Conservation (phyloP, 35 echinoderm and acorn worm genomes). For the Heliocidaris tuberculata region DNA sequence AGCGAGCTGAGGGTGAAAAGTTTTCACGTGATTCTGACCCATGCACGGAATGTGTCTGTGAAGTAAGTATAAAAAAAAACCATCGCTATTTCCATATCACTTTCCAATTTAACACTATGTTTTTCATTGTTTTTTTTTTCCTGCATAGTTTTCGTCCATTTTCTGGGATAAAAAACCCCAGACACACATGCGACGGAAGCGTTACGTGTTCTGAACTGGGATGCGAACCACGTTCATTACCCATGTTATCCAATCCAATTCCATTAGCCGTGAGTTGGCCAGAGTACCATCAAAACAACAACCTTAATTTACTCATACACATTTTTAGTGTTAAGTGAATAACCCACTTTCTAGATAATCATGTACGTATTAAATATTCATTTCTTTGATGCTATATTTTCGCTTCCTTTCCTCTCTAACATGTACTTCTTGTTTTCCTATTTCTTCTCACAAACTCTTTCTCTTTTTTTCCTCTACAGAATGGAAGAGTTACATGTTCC, state of each 20-base stretch:
- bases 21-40: constrained; percentile 52
- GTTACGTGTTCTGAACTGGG: neutral
- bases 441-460: neutral
- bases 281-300: neutral
- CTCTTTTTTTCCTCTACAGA: constrained; percentile 19
- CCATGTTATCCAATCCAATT: neutral
- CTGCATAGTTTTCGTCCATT: neutral
- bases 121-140: neutral
- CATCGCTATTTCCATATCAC: neutral
- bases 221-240: neutral
- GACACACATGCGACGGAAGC: neutral
- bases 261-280: neutral
- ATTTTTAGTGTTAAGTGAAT: neutral
- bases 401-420: neutral
- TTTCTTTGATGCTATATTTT: too few species aligned
- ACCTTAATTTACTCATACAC: too few species aligned
- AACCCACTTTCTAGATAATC: neutral
- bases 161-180: neutral
- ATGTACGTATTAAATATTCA: too few species aligned
- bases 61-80: constrained; percentile 22
- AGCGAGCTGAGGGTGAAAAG: constrained; percentile 57
- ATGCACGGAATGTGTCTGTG: constrained; percentile 65
- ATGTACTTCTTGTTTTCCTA: neutral
- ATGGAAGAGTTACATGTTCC: constrained; percentile 55
- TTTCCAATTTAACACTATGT: neutral